Evolutionary conservation across 2,888 invertebrate species (phyloP).

Genomic region (Ichneumoninae sp.): DNA sequence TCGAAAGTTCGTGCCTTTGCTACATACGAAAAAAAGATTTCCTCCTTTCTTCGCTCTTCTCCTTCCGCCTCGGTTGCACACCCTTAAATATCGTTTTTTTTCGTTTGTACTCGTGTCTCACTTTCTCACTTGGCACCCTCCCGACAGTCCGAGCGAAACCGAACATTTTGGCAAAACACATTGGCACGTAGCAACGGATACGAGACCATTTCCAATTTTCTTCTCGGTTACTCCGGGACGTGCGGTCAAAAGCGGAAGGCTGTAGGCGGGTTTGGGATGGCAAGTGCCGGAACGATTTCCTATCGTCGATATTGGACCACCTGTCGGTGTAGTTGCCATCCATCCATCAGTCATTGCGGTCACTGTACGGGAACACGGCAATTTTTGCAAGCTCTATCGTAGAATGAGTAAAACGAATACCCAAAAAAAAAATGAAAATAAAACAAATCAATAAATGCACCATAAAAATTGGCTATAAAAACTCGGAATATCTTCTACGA

Average conservation of each 20-base stretch:
- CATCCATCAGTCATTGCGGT: slow-evolving; percentile 12
- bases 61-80: slow-evolving; percentile 9
- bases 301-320: slow-evolving; percentile 4
- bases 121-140: slow-evolving; percentile 32
- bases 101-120: slow-evolving; percentile 15
- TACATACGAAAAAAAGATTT: slow-evolving; percentile 18
- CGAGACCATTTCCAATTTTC: slow-evolving; percentile 70
- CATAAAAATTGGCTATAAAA: neutral
- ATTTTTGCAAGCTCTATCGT: slow-evolving; percentile 16
- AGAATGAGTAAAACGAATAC: slow-evolving; percentile 33
- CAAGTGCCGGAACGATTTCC: slow-evolving; percentile 39
- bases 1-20: slow-evolving; percentile 48
- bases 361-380: slow-evolving; percentile 17
- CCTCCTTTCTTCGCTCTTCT: slow-evolving; percentile 15
- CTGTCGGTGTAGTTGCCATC: neutral
- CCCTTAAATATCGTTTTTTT: slow-evolving; percentile 3
- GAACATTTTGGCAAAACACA: slow-evolving; percentile 49
- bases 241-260: slow-evolving; percentile 68
- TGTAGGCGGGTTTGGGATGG: neutral
- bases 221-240: slow-evolving; percentile 69
- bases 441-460: slow-evolving; percentile 5
- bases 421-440: neutral
- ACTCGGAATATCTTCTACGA: neutral
- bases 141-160: slow-evolving; percentile 50
- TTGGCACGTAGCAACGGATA: slow-evolving; percentile 58